Base-by-base conservation (phyloP, 2,113 vertebrate species). In the Perca fluviatilis region DNA sequence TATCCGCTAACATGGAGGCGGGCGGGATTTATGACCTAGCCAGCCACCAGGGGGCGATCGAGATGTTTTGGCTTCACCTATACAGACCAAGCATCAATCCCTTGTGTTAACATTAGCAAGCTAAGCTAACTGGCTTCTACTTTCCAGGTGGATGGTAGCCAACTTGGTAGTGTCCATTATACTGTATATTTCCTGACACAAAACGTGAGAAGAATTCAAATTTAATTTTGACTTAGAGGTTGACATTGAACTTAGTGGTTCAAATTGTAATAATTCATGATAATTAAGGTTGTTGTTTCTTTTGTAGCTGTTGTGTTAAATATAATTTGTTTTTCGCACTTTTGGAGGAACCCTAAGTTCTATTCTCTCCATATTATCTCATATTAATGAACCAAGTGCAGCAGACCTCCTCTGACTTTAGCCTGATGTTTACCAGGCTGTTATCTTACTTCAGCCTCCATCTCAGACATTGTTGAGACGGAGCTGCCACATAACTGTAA, bases 291-390 rank as follows among this genome's bases (percentile, higher is more conserved):
- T 43, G 36, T 23, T 46, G 9, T 16, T 33, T 33, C 14, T 30
- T 60, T 63, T n/a, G 33, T n/a, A 46, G 21, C 21, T 64, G 33
- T 6, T 6, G 5, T 33, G 33, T 33, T 33, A 33, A 33, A 33
- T 33, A 33, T 33, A 33, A 33, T 33, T 6, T 1, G 0, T 33
- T 33, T 33, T 33, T 33, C 6, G 1, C 33, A 33, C 33, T 33
- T 33, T 33, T 33, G 33, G 33, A 33, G 6, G 6, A 33, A 33
- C 5, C 30, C 5, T 33, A 33, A 0, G 5, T 33, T 33, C 30
- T 33, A 33, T 25, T 30, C 6, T 54, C 16, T 50, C 46, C 9
- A 33, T 66, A 33, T 76, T 63, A 71, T 83, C 72, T 74, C 61
- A 14, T 5, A 19, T 9, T 43, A 50, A 65, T 27, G 21, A 78